Percentiles rank a stretch among this genome's conserved stretches.
These are phyloP conservation scores for Thumatha senex DNA, from an alignment of 2,888 invertebrate genomes.

Conservation along the genomic window DNA sequence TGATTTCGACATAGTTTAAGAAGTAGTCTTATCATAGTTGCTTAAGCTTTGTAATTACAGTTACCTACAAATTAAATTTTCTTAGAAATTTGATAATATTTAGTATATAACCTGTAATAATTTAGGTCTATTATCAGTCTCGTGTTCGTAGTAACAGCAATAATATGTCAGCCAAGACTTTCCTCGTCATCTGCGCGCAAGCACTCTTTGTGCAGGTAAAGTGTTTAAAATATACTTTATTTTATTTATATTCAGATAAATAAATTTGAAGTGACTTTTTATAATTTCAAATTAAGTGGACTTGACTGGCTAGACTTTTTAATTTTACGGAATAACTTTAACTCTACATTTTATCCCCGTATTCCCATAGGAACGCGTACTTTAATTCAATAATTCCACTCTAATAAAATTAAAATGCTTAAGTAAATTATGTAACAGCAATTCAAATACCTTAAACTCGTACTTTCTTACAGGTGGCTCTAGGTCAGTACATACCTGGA, in stretches of 20 bases:
- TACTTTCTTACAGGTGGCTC: background rate
- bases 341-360: too few species aligned
- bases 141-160: background rate
- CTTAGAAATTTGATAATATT: background rate
- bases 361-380: too few species aligned
- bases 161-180: constrained; percentile 19
- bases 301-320: background rate
- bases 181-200: constrained; percentile 20
- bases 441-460: background rate
- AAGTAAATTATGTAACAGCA: background rate
- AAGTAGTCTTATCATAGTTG: background rate
- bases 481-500: background rate
- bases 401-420: too few species aligned
- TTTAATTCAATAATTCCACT: too few species aligned
- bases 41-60: background rate
- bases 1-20: background rate
- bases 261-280: background rate
- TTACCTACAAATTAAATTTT: background rate
- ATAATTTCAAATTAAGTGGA: background rate
- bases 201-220: constrained; percentile 22
- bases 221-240: background rate
- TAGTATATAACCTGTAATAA: background rate
- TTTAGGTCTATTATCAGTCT: background rate
- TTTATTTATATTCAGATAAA: background rate
- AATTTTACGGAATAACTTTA: too few species aligned